Evolutionary conservation across 2,113 vertebrate species (phyloP).

Genomic region (Vulpes ferrilata): DNA sequence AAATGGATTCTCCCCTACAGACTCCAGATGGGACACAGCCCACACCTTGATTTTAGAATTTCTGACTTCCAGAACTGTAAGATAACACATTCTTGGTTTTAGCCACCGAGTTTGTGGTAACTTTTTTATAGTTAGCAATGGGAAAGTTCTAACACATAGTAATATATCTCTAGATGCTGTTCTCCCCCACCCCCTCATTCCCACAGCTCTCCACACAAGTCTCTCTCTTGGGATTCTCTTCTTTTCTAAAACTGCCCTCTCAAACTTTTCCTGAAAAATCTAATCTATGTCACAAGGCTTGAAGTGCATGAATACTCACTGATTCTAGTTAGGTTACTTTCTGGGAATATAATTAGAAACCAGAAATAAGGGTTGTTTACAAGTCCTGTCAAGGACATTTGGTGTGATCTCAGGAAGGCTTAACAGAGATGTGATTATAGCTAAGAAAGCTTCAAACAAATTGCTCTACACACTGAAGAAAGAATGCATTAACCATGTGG

Average conservation of each 20-base stretch:
- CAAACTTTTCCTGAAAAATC: slow-evolving; percentile 34
- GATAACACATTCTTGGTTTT: background rate
- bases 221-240: background rate
- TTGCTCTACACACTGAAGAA: background rate
- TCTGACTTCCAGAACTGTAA: background rate
- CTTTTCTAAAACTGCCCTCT: slow-evolving; percentile 43
- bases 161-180: background rate
- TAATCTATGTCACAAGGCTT: slow-evolving; percentile 8
- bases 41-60: background rate
- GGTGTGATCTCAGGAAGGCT: slow-evolving; percentile 26
- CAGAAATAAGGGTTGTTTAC: slow-evolving; percentile 38
- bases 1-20: background rate
- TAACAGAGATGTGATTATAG: background rate
- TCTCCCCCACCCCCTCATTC: background rate
- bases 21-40: background rate
- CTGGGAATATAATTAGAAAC: slow-evolving; percentile 47
- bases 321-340: slow-evolving; percentile 8
- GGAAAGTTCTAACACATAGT: background rate
- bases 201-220: background rate
- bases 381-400: slow-evolving; percentile 23
- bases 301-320: background rate
- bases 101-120: background rate
- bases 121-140: background rate
- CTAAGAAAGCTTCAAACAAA: slow-evolving; percentile 48
- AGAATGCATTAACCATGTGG: background rate